Conservation (phyloP, 2,888 invertebrate genomes). For the Brachynemurus nebulosus region DNA sequence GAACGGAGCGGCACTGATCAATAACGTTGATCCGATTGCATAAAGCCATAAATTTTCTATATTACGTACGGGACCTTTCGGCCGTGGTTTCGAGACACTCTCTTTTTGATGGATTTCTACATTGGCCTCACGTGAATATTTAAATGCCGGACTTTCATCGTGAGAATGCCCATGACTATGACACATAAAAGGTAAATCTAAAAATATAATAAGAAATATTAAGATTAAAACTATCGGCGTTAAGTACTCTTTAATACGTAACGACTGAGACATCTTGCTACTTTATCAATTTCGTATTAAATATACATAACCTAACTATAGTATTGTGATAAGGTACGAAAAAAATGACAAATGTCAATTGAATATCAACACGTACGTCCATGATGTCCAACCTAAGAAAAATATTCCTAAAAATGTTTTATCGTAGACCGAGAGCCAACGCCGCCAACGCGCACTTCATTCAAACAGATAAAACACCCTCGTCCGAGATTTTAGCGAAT, state of each 20-base stretch:
- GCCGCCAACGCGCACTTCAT: no score
- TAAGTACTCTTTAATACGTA: neutral
- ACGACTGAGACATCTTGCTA: no score
- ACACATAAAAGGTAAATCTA: constrained; percentile 8
- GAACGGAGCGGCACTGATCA: constrained; percentile 92
- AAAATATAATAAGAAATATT: constrained; percentile 6
- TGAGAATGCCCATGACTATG: constrained; percentile 32
- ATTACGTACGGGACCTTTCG: constrained; percentile 23
- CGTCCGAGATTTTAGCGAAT: no score
- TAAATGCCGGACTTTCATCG: constrained; percentile 58
- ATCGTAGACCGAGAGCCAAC: no score
- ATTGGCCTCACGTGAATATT: constrained; percentile 68
- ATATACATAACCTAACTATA: no score
- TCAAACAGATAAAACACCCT: no score
- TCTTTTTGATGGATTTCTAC: constrained; percentile 21
- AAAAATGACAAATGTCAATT: no score
- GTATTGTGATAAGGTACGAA: no score
- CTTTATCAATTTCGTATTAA: no score
- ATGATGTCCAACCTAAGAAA: no score
- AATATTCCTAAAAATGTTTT: no score
- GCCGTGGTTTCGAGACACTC: constrained; percentile 29
- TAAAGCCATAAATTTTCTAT: constrained; percentile 51
- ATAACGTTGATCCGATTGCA: constrained; percentile 77
- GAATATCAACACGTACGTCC: no score
- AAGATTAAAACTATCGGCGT: constrained; percentile 1